Evolutionary conservation across 1,140 invertebrate genomes (phyloP).

Genomic region (Agrilus planipennis): DNA sequence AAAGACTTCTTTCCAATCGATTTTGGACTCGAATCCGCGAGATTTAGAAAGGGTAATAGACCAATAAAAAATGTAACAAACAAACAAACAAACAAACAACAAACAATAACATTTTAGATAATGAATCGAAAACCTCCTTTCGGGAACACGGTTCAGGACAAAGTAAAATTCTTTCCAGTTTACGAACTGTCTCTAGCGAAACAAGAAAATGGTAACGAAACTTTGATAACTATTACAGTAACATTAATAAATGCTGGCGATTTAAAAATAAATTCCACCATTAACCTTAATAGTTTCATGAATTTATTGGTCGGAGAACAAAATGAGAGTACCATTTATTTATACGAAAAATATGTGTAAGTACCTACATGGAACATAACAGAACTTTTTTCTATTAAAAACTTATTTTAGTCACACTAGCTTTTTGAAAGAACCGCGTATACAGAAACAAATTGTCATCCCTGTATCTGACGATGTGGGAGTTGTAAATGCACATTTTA

Average conservation of each 20-base stretch:
- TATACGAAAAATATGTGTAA: slow-evolving; percentile 27
- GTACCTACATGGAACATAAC: background rate
- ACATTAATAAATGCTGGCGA: slow-evolving; percentile 14
- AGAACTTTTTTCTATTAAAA: background rate
- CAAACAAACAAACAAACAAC: background rate
- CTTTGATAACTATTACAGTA: slow-evolving; percentile 12
- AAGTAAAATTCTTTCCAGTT: slow-evolving; percentile 20
- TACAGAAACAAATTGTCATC: slow-evolving; percentile 12
- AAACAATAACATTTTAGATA: slow-evolving; percentile 16
- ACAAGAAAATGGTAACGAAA: slow-evolving; percentile 4
- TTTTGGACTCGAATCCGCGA: slow-evolving; percentile 54
- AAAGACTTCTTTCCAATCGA: slow-evolving; percentile 51
- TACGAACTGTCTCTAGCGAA: slow-evolving; percentile 14
- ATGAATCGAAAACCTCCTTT: slow-evolving; percentile 23
- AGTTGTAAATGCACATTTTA: slow-evolving; percentile 20
- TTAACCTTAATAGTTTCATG: slow-evolving; percentile 20
- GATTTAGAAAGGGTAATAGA: slow-evolving; percentile 56
- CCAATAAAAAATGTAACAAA: background rate
- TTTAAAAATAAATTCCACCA: slow-evolving; percentile 14
- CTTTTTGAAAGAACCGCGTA: slow-evolving; percentile 16
- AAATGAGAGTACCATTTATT: slow-evolving; percentile 20
- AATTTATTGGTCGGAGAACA: slow-evolving; percentile 21
- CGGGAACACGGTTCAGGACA: slow-evolving; percentile 22
- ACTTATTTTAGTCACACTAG: slow-evolving; percentile 19
- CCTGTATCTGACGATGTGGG: slow-evolving; percentile 5